These are phyloP conservation scores for Esox masquinongy DNA, from an alignment of 2,797 vertebrate genomes.

Conservation along the genomic window DNA sequence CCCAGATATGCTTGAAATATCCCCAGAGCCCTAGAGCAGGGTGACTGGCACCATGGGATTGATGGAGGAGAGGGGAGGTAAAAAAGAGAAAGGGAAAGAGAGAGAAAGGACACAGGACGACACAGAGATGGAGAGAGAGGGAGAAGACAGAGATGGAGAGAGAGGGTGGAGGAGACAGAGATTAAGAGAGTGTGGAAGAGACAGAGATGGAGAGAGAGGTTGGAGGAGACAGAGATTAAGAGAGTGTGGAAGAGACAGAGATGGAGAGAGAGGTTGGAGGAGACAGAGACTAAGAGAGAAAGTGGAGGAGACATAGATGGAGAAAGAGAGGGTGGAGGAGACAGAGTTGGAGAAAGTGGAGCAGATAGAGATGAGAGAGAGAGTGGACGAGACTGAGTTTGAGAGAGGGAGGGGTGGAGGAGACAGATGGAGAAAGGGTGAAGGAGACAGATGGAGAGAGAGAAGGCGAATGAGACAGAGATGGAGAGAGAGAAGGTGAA, in stretches of 20 bases:
- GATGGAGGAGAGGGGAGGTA: slow-evolving; percentile 36
- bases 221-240: too few relatives aligned
- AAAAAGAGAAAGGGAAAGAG: slow-evolving; percentile 41
- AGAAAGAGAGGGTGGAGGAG: not conserved
- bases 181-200: too few relatives aligned
- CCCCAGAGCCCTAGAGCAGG: slow-evolving; percentile 86
- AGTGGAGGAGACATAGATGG: not conserved
- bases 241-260: not conserved
- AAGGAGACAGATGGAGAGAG: too few relatives aligned
- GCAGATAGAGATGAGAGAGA: too few relatives aligned
- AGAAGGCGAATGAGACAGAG: too few relatives aligned
- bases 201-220: too few relatives aligned
- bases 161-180: too few relatives aligned
- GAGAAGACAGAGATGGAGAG: too few relatives aligned
- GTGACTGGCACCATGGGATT: slow-evolving; percentile 69
- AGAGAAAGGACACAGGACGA: slow-evolving; percentile 19
- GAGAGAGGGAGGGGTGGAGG: too few relatives aligned
- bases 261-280: slow-evolving; percentile 4
- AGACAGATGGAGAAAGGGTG: too few relatives aligned
- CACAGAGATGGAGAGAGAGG: slow-evolving; percentile 15
- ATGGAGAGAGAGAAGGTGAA: too few relatives aligned
- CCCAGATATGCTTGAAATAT: slow-evolving; percentile 91
- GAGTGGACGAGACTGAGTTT: not conserved
- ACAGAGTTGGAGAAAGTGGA: too few relatives aligned
- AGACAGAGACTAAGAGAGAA: not conserved